Evolutionary conservation across 2,113 vertebrate genomes (phyloP), one percentile per base, ranked within the genome.

Genomic region (Centropus bengalensis): DNA sequence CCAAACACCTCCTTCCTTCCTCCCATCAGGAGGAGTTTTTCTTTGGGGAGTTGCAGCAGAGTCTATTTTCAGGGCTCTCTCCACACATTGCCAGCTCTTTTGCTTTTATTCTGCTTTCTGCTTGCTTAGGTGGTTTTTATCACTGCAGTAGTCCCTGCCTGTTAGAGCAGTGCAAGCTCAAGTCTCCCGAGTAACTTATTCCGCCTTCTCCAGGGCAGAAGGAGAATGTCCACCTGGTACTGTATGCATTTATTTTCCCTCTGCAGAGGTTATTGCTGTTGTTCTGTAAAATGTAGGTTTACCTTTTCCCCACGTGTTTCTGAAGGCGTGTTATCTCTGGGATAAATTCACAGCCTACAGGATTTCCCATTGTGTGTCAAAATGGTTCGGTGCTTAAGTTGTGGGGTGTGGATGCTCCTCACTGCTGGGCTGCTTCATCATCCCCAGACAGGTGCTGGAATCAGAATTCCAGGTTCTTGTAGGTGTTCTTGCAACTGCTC

Each of bases 1-100:
- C 89, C 79, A 94, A 60, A 70, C 52, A 81, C 62, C 87, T 96
- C 83, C 73, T 68, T 59, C 75, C 87, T 71, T 94, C 14, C 90
- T 89, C 84, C 86, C 44, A 63, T 82, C 91, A 96, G 92, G 82
- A 45, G 64, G 75, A 81, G 27, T 51, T 70, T 64, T 59, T 64
- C 22, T 54, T 32, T 1, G 6, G n/a, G 30, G 38, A 38, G 21
- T 32, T 19, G 9, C 15, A 36, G 44, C 76, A 89, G 49, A 73
- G 18, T 42, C 15, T 67, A 0, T 88, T 84, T 92, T 62, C 38
- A 14, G 2, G 59, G 44, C 56, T 63, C 92, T 86, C 26, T 86
- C 59, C 73, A n/a, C 23, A 23, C 10, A 2, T 79, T 73, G 18
- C 58, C 45, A 69, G 27, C 12, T 68, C 14, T 71, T 81, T 58